These are phyloP conservation scores for Deroplatys truncata DNA, from an alignment of 2,888 invertebrate genomes.

Conservation along the genomic window DNA sequence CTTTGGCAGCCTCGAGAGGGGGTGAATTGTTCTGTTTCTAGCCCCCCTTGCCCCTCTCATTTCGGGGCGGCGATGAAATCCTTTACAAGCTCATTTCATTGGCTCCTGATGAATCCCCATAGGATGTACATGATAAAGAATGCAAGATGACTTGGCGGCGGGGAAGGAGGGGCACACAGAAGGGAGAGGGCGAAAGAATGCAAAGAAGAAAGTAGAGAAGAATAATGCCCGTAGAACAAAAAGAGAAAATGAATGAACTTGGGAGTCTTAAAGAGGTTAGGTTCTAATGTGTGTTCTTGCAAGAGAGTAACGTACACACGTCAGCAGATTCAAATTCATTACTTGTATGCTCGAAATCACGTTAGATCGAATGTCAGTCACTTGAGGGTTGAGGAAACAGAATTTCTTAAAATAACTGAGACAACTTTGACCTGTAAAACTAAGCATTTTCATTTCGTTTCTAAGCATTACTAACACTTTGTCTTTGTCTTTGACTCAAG, in stretches of 20 bases:
- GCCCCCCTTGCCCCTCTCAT: background rate
- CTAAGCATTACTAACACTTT: too few relatives aligned
- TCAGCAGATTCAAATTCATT: too few relatives aligned
- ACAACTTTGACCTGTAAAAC: too few relatives aligned
- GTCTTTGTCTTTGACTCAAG: too few relatives aligned
- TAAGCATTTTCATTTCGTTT: too few relatives aligned
- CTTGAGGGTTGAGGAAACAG: too few relatives aligned
- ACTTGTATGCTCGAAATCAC: too few relatives aligned
- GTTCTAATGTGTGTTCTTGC: background rate
- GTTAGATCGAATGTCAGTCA: too few relatives aligned
- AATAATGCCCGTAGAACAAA: background rate
- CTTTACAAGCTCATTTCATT: background rate
- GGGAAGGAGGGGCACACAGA: background rate
- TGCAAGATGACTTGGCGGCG: background rate
- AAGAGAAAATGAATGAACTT: background rate
- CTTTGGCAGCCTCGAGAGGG: background rate
- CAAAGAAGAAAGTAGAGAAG: background rate
- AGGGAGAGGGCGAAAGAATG: background rate
- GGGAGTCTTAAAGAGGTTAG: background rate
- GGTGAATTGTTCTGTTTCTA: background rate
- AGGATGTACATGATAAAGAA: background rate
- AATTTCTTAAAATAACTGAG: too few relatives aligned
- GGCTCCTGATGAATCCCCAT: background rate
- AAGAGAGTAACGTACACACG: background rate
- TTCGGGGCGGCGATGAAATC: background rate